Evolutionary conservation across 2,888 invertebrate genomes (phyloP), one percentile per base, ranked within the genome.

Genomic region (Drosophila recens): DNA sequence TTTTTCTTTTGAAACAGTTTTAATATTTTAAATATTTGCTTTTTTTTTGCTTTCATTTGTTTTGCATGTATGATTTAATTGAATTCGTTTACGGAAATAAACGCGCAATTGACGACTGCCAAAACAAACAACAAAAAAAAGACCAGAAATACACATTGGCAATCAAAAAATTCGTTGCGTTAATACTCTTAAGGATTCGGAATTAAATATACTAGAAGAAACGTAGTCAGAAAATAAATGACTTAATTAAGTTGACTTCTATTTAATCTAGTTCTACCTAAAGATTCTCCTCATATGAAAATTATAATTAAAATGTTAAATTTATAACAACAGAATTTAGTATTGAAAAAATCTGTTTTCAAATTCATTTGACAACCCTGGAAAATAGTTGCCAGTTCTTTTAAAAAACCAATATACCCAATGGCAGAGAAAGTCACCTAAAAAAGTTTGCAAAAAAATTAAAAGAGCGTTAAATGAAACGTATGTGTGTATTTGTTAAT

Each of bases 21-120:
- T 13, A 62, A 58, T 62, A 56, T 70, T 59, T 76, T 69, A 68
- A 82, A 85, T 87, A 85, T 83, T 87, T 79, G 71, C 56, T 61
- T 70, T 74, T 68, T 33, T 27, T 27, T 46, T 59, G 17, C n/a
- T 69, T 58, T 79, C 27, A 66, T 66, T 53, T 51, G 42, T 51
- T 61, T 38, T 48, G 57, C 56, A 23, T 54, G 63, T 77, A 76
- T 82, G 79, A 85, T 82, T 88, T 82, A 82, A 88, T 84, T 88
- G 86, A 84, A 69, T 82, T 77, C 80, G 75, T 87, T 84, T 84
- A 82, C 88, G 84, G 88, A 84, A 84, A 87, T 82, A 79, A 82
- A 70, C 45, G 67, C 72, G 80, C 77, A 73, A 73, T 76, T 74
- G 73, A 49, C 69, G 67, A 58, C 63, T 67, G 67, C 82, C 68